Evolutionary conservation across 2,113 vertebrate species (phyloP), one percentile per base, ranked within the genome.

Genomic region (Nothobranchius kuhntae): DNA sequence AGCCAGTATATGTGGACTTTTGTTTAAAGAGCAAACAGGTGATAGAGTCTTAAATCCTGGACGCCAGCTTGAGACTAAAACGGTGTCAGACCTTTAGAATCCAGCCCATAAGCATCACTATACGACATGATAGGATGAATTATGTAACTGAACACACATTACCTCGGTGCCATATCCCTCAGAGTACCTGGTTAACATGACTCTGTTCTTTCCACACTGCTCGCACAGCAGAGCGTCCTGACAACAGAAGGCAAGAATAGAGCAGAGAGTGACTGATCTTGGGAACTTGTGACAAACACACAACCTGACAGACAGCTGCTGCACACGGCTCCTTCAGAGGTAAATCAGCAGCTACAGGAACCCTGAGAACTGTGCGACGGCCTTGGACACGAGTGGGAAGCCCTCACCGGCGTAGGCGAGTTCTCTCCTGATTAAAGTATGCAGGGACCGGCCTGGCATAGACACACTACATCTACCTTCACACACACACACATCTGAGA

Each of bases 141-240:
- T n/a, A 58, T 7, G 3, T 35, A 36, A 24, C 8, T n/a, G 40
- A 40, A 52, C 35, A 56, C 65, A 61, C 48, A 21, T 84, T 86
- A 93, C 92, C 92, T 93, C 92, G 50, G 92, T 93, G 69, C 92
- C 92, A 26, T 93, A 93, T 70, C 92, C 92, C 69, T 93, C 92
- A 0, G 92, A 93, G 86, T 86, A 90, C 80, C 91, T 88, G 80
- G 91, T 87, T 46, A 89, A 59, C 78, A 77, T 73, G 1, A 58
- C 72, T 64, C 84, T 73, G 74, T 80, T 90, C 59, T 87, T 89
- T 38, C 90, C 91, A 83, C 91, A 89, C 77, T 78, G 83, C 13
- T 91, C 86, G 75, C 91, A 90, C 60, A 83, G 87, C 38, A 38
- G 69, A 0, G 78, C 53, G 58, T 86, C 86, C 87, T 90, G 68